Percentiles rank a stretch among this genome's conserved stretches.
Evolutionary conservation across 2,797 vertebrate genomes (phyloP).

Genomic region (Aratinga solstitialis): DNA sequence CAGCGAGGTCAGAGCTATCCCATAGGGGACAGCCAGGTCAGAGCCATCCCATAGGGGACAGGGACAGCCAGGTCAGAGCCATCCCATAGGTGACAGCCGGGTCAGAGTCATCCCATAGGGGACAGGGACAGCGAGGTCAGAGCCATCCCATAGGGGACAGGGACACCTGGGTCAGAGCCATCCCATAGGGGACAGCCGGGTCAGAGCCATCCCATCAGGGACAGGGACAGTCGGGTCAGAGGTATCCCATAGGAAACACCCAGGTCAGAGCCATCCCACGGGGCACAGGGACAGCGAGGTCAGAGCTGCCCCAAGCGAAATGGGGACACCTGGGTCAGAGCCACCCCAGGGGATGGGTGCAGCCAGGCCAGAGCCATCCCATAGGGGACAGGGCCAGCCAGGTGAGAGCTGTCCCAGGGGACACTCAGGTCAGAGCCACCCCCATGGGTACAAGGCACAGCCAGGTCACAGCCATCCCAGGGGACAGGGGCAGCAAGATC

Average conservation of each 20-base stretch:
- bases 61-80: background rate
- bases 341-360: background rate
- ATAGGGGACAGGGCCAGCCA: background rate
- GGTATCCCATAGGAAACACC: background rate
- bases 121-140: background rate
- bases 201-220: rapidly evolving
- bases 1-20: background rate
- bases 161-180: background rate
- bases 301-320: background rate
- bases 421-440: background rate
- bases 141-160: background rate
- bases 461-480: background rate
- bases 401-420: background rate
- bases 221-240: background rate
- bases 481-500: background rate
- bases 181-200: background rate
- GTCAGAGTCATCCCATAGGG: background rate
- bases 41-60: too few species aligned
- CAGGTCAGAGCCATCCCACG: rapidly evolving
- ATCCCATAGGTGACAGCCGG: background rate
- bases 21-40: rapidly evolving
- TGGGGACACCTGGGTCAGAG: background rate
- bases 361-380: background rate
- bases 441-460: too few species aligned
- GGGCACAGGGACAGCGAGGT: rapidly evolving